Evolutionary conservation across 92 coral and sea anemone genomes (phyloP).

Genomic region (Anthopleura xanthogrammica): DNA sequence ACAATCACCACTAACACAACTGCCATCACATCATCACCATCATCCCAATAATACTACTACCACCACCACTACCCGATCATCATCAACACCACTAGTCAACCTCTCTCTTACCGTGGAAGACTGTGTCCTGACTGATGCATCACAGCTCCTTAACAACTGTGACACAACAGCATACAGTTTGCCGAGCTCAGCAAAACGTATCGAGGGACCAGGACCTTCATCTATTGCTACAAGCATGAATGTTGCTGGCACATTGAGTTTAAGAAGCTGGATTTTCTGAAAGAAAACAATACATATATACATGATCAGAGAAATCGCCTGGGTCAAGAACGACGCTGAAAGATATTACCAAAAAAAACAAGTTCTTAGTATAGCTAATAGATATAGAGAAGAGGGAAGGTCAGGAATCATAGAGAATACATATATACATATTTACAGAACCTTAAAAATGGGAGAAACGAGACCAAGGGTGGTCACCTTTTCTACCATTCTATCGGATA

Average conservation of each 20-base stretch:
- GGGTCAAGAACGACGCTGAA: no score
- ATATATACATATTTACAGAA: background rate
- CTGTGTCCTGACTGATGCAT: conserved; percentile 83
- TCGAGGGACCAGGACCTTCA: conserved; percentile 97
- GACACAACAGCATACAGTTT: conserved; percentile 97
- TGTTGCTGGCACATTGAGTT: conserved; percentile 86
- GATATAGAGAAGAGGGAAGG: no score
- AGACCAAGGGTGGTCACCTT: background rate
- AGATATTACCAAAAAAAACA: no score
- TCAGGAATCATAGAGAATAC: no score
- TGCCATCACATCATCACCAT: no score
- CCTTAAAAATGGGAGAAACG: background rate
- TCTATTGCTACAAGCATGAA: conserved; percentile 94
- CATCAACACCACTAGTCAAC: no score
- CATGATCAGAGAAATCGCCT: no score
- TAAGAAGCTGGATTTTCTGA: conserved; percentile 82
- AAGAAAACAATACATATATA: background rate
- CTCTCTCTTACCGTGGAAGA: conserved; percentile 61
- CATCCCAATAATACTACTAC: no score
- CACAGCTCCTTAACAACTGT: conserved; percentile 89
- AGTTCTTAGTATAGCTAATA: no score
- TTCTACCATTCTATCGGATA: no score
- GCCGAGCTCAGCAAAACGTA: conserved; percentile 97
- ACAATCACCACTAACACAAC: no score
- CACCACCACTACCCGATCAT: no score